Percentiles rank a stretch among this genome's conserved stretches.
Evolutionary conservation across 1,140 invertebrate species (phyloP).

Genomic region (Notospermus geniculatus): DNA sequence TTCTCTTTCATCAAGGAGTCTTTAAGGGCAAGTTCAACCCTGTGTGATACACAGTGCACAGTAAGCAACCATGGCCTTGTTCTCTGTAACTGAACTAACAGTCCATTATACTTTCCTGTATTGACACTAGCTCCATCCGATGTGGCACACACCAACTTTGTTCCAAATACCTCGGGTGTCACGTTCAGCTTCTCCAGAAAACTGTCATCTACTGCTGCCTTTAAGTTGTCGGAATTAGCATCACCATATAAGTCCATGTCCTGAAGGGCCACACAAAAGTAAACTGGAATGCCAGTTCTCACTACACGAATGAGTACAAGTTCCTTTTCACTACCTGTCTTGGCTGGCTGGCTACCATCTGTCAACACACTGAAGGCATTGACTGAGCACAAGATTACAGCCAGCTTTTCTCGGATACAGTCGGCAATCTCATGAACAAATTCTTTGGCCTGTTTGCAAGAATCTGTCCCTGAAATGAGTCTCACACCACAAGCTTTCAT

Average conservation of each 20-base stretch:
- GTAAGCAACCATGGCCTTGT: not conserved
- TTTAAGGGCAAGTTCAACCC: not conserved
- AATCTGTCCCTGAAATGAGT: not conserved
- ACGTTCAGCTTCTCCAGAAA: not conserved
- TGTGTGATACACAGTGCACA: constrained; percentile 3
- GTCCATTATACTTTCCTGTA: not conserved
- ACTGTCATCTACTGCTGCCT: not conserved
- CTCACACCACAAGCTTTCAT: not conserved
- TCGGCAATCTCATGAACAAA: constrained; percentile 7
- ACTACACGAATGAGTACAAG: not conserved
- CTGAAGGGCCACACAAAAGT: not conserved
- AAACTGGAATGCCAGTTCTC: not conserved
- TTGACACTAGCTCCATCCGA: not conserved
- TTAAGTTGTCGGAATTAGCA: constrained; percentile 2
- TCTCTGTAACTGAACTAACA: not conserved
- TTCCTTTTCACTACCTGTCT: not conserved
- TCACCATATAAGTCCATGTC: not conserved
- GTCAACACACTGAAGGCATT: not conserved
- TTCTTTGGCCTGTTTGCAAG: not conserved
- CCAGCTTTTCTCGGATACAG: constrained; percentile 4
- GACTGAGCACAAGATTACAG: not conserved
- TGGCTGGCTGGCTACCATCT: not conserved
- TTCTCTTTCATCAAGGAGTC: not conserved
- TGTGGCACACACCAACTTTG: not conserved
- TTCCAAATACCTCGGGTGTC: not conserved